Conservation (phyloP, 2,113 vertebrate species). For the Setophaga coronata region DNA sequence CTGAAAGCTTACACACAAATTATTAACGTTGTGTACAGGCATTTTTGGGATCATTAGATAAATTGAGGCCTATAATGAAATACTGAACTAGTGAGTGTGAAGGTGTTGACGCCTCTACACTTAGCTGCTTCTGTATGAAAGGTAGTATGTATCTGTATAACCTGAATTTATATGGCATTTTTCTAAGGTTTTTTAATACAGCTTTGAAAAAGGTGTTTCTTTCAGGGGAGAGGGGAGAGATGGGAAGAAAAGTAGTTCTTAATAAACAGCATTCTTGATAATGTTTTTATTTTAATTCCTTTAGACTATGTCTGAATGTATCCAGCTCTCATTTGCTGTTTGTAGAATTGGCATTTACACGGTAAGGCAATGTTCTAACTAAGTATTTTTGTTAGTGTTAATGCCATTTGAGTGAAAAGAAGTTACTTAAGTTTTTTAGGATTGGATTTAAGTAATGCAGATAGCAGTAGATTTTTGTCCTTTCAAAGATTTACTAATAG, state of each 20-base stretch:
- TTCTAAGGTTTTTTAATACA: background rate
- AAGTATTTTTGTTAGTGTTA: conserved; percentile 7
- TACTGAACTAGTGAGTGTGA: background rate
- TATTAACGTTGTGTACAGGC: background rate
- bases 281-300: conserved; percentile 73
- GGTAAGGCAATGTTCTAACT: conserved; percentile 77
- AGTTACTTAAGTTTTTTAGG: background rate
- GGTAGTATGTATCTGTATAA: background rate
- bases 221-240: background rate
- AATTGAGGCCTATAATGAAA: background rate
- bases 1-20: background rate
- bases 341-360: conserved; percentile 91
- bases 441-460: background rate
- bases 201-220: background rate
- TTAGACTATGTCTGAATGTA: conserved; percentile 88
- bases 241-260: background rate
- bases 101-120: background rate
- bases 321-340: conserved; percentile 89
- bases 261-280: conserved; percentile 44
- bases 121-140: background rate
- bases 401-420: background rate
- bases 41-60: background rate
- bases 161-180: background rate
- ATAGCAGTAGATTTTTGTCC: background rate
- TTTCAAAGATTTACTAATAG: background rate